Evolutionary conservation across 2,888 invertebrate genomes (phyloP).

Genomic region (Drosophila testacea): DNA sequence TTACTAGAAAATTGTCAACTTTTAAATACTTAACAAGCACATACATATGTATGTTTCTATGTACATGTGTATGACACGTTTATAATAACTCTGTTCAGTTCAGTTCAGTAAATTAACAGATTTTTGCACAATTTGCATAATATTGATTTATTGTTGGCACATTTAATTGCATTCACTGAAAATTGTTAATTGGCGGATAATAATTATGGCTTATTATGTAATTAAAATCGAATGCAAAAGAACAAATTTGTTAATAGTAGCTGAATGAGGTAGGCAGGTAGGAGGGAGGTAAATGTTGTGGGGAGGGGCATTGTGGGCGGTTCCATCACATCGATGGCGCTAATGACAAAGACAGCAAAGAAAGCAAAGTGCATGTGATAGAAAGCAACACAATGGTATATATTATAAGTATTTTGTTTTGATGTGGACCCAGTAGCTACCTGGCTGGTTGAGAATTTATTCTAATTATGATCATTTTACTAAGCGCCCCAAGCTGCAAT

Average conservation of each 20-base stretch:
- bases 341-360: conserved; percentile 1
- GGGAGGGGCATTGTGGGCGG: background rate
- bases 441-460: conserved; percentile 62
- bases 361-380: background rate
- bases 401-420: background rate
- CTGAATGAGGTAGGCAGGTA: background rate
- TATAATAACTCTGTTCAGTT: background rate
- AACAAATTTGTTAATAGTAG: background rate
- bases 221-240: background rate
- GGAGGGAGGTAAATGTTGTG: background rate
- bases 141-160: background rate
- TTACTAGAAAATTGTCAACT: too few species aligned
- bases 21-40: too few species aligned
- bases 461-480: conserved; percentile 81
- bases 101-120: background rate
- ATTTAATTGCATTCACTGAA: background rate
- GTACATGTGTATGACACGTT: too few species aligned
- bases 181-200: background rate
- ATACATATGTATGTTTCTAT: too few species aligned
- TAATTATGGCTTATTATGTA: conserved; percentile 3
- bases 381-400: conserved; percentile 8
- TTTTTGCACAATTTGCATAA: background rate
- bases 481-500: conserved; percentile 77
- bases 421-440: conserved; percentile 19
- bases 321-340: conserved; percentile 4